A percentile compares a stretch with the other conserved stretches of the same genome.
Conservation (phyloP, 2,113 vertebrate species). For the Morone saxatilis region DNA sequence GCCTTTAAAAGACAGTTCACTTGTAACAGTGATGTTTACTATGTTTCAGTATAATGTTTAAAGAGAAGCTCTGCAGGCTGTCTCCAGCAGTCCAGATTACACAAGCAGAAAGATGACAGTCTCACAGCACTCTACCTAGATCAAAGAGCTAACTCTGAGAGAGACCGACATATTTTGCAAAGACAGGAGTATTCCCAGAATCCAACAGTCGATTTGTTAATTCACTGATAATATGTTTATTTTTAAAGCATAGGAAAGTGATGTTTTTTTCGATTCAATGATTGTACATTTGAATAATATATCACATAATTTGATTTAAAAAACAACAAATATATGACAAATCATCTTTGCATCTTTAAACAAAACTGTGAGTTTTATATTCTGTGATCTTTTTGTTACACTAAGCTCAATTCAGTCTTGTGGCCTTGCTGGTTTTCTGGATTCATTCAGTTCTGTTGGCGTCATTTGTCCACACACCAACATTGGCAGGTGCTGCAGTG, state of each 20-base stretch:
- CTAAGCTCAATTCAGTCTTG: no score
- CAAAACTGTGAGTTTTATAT: background rate
- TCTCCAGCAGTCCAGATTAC: slow-evolving; percentile 34
- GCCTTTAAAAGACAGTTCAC: background rate
- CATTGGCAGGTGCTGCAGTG: slow-evolving; percentile 94
- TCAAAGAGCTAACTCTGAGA: slow-evolving; percentile 31
- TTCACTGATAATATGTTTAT: background rate
- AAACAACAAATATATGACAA: background rate
- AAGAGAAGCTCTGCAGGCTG: slow-evolving; percentile 16
- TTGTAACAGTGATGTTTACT: slow-evolving; percentile 11
- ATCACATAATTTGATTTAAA: background rate
- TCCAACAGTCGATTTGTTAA: background rate
- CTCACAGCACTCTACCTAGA: slow-evolving; percentile 20
- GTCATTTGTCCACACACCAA: slow-evolving; percentile 98
- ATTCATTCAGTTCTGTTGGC: slow-evolving; percentile 87
- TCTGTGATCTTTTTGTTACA: background rate
- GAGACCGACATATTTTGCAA: background rate
- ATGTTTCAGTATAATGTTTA: slow-evolving; percentile 22
- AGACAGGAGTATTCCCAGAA: background rate
- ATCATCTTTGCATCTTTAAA: background rate
- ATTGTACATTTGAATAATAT: background rate
- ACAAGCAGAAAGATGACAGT: slow-evolving; percentile 28
- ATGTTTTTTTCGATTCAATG: background rate
- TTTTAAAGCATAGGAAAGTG: background rate
- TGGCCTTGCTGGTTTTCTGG: slow-evolving; percentile 88